Conservation (phyloP, 2,888 invertebrate genomes). For the Tachystola acroxantha region DNA sequence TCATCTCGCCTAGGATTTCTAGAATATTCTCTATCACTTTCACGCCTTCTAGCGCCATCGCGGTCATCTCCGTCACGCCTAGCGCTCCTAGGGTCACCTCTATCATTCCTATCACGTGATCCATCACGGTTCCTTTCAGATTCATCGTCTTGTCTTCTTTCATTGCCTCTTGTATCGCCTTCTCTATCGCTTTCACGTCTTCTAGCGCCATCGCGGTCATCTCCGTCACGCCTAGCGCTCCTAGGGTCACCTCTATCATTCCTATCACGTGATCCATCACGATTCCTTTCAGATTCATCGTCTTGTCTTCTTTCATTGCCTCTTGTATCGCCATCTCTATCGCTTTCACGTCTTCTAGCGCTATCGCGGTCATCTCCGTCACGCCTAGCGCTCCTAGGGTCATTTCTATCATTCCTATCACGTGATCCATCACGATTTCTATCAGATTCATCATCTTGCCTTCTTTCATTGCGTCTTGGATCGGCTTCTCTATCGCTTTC, state of each 20-base stretch:
- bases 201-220: constrained; percentile 13
- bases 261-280: constrained; percentile 9
- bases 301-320: constrained; percentile 4
- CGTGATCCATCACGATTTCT: not conserved
- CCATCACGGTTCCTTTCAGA: constrained; percentile 7
- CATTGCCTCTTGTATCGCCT: constrained; percentile 7
- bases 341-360: not conserved
- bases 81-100: no score
- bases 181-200: constrained; percentile 7
- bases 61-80: constrained; percentile 14
- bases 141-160: constrained; percentile 4
- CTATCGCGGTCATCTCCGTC: no score
- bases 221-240: constrained; percentile 10
- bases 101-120: not conserved
- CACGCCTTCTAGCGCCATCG: constrained; percentile 14
- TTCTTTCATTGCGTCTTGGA: not conserved
- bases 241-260: no score
- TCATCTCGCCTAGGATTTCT: constrained; percentile 1
- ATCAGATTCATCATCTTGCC: not conserved
- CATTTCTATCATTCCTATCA: no score
- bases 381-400: not conserved
- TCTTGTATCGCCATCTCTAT: not conserved
- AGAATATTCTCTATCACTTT: constrained; percentile 6
- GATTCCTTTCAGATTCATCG: constrained; percentile 10
- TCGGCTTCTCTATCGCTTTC: not conserved